Conservation (phyloP, 2,797 vertebrate genomes). For the Spinibarbus caldwelli region DNA sequence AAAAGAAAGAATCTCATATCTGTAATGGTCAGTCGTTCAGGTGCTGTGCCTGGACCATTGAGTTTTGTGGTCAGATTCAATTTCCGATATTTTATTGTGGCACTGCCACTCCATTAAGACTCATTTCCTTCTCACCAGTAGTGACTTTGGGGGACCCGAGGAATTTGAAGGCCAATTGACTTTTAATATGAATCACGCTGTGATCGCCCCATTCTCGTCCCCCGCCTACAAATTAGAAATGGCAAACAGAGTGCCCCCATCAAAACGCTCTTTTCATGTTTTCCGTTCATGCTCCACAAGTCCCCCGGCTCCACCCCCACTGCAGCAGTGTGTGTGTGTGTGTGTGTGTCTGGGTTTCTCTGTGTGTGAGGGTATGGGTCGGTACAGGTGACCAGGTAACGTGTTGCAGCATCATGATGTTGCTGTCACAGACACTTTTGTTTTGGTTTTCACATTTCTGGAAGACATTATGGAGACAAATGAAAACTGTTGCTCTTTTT, state of each 20-base stretch:
- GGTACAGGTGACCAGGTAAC: slow-evolving; percentile 21
- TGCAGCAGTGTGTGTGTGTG: slow-evolving; percentile 33
- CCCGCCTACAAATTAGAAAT: slow-evolving; percentile 75
- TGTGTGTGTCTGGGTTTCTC: slow-evolving; percentile 4
- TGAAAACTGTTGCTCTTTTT: background rate
- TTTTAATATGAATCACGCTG: slow-evolving; percentile 84
- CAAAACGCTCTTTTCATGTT: slow-evolving; percentile 63
- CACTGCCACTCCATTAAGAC: slow-evolving; percentile 71
- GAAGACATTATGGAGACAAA: background rate
- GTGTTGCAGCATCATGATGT: background rate
- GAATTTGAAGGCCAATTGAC: slow-evolving; percentile 85
- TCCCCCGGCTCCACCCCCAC: slow-evolving; percentile 55
- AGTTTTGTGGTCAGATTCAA: slow-evolving; percentile 80
- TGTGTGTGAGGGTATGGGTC: slow-evolving; percentile 7
- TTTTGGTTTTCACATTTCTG: background rate
- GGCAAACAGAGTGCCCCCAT: slow-evolving; percentile 65
- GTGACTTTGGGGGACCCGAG: slow-evolving; percentile 76
- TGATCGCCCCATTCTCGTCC: slow-evolving; percentile 76
- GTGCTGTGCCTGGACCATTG: slow-evolving; percentile 76
- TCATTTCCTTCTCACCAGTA: slow-evolving; percentile 67
- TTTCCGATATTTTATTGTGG: slow-evolving; percentile 74
- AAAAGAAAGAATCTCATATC: slow-evolving; percentile 66
- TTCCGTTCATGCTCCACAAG: slow-evolving; percentile 63
- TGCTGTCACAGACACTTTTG: background rate
- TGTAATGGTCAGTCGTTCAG: slow-evolving; percentile 75